These are phyloP conservation scores for Elephantulus edwardii DNA, from an alignment of 2,113 vertebrate species.

Conservation along the genomic window DNA sequence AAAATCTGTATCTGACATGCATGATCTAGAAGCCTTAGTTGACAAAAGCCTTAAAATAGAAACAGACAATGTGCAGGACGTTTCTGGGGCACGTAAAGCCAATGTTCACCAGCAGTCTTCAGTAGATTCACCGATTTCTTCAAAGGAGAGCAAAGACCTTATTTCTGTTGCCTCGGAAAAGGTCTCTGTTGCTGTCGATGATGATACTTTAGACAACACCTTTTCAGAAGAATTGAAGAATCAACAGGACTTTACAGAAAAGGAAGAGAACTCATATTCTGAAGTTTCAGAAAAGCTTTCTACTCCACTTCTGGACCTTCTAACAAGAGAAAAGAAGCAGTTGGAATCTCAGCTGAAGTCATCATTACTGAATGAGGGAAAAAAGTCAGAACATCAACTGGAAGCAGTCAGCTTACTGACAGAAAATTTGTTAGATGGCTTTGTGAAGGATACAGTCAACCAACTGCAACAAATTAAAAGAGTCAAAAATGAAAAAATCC, in stretches of 20 bases:
- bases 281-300: slow-evolving; percentile 76
- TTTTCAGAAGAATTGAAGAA: slow-evolving; percentile 81
- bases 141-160: slow-evolving; percentile 67
- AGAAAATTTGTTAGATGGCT: slow-evolving; percentile 89
- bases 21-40: slow-evolving; percentile 68
- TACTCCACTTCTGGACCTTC: slow-evolving; percentile 86
- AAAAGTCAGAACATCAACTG: slow-evolving; percentile 77
- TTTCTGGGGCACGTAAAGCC: slow-evolving; percentile 50
- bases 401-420: slow-evolving; percentile 86
- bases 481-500: slow-evolving; percentile 90
- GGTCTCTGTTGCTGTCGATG: slow-evolving; percentile 56
- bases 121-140: slow-evolving; percentile 74
- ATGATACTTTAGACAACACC: slow-evolving; percentile 72
- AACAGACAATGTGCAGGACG: slow-evolving; percentile 40
- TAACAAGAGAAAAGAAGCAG: slow-evolving; percentile 85
- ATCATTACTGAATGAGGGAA: slow-evolving; percentile 73
- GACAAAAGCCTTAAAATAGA: slow-evolving; percentile 66
- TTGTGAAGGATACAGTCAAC: slow-evolving; percentile 89
- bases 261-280: slow-evolving; percentile 74
- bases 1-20: slow-evolving; percentile 64
- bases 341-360: slow-evolving; percentile 82
- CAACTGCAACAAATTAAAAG: slow-evolving; percentile 92
- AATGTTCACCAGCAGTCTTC: slow-evolving; percentile 67
- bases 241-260: slow-evolving; percentile 77
- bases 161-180: slow-evolving; percentile 66